Evolutionary conservation across 2,797 vertebrate species (phyloP).

Genomic region (Cuniculus paca): DNA sequence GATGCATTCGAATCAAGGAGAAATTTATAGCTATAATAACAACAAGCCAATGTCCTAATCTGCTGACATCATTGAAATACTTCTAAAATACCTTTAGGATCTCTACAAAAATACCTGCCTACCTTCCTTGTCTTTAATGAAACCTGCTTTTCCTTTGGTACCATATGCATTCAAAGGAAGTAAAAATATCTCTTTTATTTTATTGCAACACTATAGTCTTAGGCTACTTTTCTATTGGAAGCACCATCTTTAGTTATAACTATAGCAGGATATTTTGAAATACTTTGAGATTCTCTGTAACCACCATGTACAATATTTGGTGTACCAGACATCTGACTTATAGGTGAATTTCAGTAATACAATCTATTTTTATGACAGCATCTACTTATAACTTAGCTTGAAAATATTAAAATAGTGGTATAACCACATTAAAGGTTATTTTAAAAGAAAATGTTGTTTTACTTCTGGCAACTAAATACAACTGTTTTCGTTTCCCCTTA

Average conservation of each 20-base stretch:
- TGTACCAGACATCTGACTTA: constrained; percentile 25
- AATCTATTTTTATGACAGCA: constrained; percentile 14
- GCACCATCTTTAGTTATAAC: background rate
- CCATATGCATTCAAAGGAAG: constrained; percentile 11
- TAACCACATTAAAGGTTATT: constrained; percentile 44
- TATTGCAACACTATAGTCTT: constrained; percentile 1
- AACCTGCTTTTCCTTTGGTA: constrained; percentile 37
- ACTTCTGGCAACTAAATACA: constrained; percentile 10
- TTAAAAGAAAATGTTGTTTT: constrained; percentile 49
- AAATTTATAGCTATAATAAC: constrained; percentile 61
- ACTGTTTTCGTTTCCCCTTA: constrained; percentile 17
- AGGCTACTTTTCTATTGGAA: background rate
- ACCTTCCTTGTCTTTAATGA: constrained; percentile 55
- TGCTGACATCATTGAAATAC: constrained; percentile 50
- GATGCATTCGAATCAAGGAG: constrained; percentile 43
- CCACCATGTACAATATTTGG: background rate
- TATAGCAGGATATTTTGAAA: constrained; percentile 16
- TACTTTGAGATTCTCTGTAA: background rate
- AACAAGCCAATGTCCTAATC: background rate
- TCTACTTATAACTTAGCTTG: background rate
- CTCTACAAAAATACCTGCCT: constrained; percentile 32
- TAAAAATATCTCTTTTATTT: background rate
- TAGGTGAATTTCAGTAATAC: background rate
- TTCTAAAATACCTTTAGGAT: constrained; percentile 50
- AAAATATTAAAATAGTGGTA: constrained; percentile 48